These are phyloP conservation scores for Neodon shergylaensis DNA, from an alignment of 2,113 vertebrate species.

Conservation along the genomic window DNA sequence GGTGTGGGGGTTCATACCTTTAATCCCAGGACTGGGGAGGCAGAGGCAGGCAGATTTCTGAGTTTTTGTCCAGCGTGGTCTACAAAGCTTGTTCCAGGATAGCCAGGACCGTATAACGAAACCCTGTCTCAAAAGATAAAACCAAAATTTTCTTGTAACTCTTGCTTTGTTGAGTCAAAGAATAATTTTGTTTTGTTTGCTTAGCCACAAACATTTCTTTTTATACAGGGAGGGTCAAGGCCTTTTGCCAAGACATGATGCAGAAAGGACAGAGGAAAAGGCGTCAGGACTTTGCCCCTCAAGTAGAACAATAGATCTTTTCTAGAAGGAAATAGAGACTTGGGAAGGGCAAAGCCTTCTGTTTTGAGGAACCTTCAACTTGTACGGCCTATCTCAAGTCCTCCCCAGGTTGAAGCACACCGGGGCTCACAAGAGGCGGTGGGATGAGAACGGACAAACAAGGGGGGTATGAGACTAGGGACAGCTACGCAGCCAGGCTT, in stretches of 20 bases:
- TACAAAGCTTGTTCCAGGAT: background rate
- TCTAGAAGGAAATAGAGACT: slow-evolving; percentile 17
- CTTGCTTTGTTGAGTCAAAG: slow-evolving; percentile 4
- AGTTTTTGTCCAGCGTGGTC: background rate
- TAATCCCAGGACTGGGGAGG: background rate
- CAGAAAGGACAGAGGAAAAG: background rate
- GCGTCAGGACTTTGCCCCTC: background rate
- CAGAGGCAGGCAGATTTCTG: background rate
- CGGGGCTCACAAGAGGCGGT: background rate
- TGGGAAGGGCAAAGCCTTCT: background rate
- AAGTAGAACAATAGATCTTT: background rate
- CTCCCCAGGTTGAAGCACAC: background rate
- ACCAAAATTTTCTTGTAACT: background rate
- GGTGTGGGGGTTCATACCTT: background rate
- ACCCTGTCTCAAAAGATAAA: background rate
- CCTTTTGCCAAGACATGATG: background rate
- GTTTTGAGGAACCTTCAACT: background rate
- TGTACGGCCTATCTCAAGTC: background rate
- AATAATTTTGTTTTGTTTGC: background rate
- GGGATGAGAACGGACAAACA: background rate
- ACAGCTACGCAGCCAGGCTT: background rate
- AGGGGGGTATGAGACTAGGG: background rate
- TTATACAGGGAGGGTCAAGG: background rate
- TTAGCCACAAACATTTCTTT: background rate
- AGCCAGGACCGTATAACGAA: background rate